Percentiles rank a stretch among this genome's conserved stretches.
These are phyloP conservation scores for Axea sp. DNA, from an alignment of 2,888 invertebrate species.

Conservation along the genomic window DNA sequence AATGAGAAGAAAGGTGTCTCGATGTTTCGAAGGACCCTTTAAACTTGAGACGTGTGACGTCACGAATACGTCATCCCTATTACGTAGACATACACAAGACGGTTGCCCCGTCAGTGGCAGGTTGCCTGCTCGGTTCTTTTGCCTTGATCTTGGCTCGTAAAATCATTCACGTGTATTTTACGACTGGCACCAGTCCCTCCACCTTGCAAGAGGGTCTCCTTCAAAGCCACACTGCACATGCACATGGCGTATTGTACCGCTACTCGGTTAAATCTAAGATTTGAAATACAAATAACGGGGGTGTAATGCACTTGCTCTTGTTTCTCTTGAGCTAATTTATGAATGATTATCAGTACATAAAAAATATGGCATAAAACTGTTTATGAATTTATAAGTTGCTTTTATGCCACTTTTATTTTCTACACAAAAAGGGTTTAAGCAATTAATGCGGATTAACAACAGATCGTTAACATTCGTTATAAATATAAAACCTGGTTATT, in stretches of 20 bases:
- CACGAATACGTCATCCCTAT: slow-evolving; percentile 56
- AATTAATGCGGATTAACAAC: too few species aligned
- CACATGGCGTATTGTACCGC: slow-evolving; percentile 32
- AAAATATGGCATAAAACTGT: too few species aligned
- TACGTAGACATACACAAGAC: slow-evolving; percentile 49
- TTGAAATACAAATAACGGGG: slow-evolving; percentile 49
- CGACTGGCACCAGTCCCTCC: slow-evolving; percentile 64
- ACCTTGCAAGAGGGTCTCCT: slow-evolving; percentile 69
- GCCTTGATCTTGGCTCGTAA: slow-evolving; percentile 61
- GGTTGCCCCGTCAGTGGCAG: slow-evolving; percentile 58
- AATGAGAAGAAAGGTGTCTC: background rate
- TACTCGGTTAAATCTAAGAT: slow-evolving; percentile 40
- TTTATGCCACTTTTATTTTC: too few species aligned
- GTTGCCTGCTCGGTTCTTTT: slow-evolving; percentile 61
- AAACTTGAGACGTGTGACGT: slow-evolving; percentile 67
- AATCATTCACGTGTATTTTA: slow-evolving; percentile 67
- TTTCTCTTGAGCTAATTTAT: slow-evolving; percentile 12
- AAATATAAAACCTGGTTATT: too few species aligned
- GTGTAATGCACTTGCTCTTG: slow-evolving; percentile 52
- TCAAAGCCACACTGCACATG: slow-evolving; percentile 61
- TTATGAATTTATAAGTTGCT: too few species aligned
- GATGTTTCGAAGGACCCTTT: slow-evolving; percentile 26
- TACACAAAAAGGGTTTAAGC: too few species aligned
- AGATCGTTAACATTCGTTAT: too few species aligned
- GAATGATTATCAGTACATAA: too few species aligned